Conservation (phyloP, 2,888 invertebrate species). For the Stenurella melanura region DNA sequence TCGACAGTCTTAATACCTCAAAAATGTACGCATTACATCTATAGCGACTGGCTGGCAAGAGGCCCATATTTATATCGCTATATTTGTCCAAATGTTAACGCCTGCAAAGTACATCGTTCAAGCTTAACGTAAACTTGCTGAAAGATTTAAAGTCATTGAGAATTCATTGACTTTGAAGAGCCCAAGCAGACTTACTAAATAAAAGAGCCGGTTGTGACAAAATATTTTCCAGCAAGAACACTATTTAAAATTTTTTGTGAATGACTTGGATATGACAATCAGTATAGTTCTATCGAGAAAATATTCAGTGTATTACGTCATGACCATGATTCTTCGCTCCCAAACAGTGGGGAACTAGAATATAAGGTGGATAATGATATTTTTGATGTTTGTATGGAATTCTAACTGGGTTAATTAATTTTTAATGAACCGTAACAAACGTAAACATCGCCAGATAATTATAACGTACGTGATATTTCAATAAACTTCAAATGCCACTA, state of each 20-base stretch:
- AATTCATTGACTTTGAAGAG: too few relatives aligned
- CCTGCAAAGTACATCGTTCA: too few relatives aligned
- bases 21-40: too few relatives aligned
- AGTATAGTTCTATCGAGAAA: neutral
- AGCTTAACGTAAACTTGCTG: too few relatives aligned
- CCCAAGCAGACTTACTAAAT: too few relatives aligned
- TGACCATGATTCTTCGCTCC: neutral
- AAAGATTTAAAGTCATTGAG: too few relatives aligned
- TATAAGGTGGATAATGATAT: neutral
- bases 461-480: neutral
- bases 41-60: too few relatives aligned
- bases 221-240: too few relatives aligned
- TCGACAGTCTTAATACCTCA: too few relatives aligned
- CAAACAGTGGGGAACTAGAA: neutral
- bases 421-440: neutral
- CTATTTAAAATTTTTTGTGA: neutral
- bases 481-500: neutral
- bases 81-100: too few relatives aligned
- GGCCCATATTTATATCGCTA: too few relatives aligned
- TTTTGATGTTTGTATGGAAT: neutral
- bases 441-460: neutral
- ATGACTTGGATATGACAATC: neutral
- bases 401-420: constrained; percentile 3
- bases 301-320: neutral
- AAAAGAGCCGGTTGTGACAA: too few relatives aligned